phyloP scores from a whole-genome alignment of 2,113 vertebrate genomes.

The Eublepharis macularius region DNA sequence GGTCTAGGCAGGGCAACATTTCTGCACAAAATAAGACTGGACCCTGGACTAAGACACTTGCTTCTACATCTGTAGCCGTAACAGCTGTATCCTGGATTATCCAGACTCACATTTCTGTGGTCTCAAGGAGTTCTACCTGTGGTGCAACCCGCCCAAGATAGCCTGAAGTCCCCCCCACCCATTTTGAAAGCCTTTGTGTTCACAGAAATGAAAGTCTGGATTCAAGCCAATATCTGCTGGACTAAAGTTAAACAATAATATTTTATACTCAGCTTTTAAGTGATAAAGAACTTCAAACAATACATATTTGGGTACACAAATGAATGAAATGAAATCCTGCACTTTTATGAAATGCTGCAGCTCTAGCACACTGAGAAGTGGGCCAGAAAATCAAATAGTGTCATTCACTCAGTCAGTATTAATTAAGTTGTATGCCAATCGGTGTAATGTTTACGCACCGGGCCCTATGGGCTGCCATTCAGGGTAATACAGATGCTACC shows the following conservation, averaged over 20 bases:
- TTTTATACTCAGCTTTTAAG: neutral
- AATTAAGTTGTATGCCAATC: neutral
- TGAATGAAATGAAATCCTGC: too few relatives aligned
- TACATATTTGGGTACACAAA: neutral
- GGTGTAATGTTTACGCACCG: neutral
- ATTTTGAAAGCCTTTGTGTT: too few relatives aligned
- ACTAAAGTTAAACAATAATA: neutral
- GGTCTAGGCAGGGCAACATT: neutral
- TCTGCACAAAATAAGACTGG: neutral
- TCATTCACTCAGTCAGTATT: neutral
- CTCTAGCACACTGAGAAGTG: neutral
- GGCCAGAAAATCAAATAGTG: slow-evolving; percentile 10
- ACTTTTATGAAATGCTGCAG: neutral
- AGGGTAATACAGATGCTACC: neutral
- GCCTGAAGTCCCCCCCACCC: too few relatives aligned
- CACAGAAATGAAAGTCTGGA: too few relatives aligned
- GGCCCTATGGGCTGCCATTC: neutral
- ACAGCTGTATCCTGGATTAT: too few relatives aligned
- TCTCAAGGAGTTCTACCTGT: too few relatives aligned
- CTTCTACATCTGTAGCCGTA: too few relatives aligned
- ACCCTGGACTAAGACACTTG: neutral
- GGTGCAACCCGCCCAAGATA: too few relatives aligned
- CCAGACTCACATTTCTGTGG: too few relatives aligned
- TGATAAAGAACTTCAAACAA: neutral
- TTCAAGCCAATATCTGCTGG: too few relatives aligned